phyloP scores from a whole-genome alignment of 2,797 vertebrate genomes.

The Prunella strophiata region DNA sequence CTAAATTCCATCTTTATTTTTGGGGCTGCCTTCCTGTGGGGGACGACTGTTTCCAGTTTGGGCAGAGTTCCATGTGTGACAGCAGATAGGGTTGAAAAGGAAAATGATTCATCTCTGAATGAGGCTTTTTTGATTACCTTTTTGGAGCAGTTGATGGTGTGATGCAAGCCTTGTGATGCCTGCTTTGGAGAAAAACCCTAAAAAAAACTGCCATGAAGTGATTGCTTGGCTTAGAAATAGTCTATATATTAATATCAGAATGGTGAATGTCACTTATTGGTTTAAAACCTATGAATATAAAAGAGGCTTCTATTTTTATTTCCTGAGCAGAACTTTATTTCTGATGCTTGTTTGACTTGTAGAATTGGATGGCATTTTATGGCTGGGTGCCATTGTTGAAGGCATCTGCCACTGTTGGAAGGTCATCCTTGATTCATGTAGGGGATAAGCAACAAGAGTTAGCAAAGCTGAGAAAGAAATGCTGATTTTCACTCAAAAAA shows the following conservation, averaged over 20 bases:
- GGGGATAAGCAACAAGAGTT: neutral
- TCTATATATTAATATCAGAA: neutral
- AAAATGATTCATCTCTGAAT: neutral
- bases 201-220: neutral
- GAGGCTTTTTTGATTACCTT: neutral
- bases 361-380: constrained; percentile 8
- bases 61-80: neutral
- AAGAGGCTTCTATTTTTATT: neutral
- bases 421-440: neutral
- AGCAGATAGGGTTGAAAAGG: neutral
- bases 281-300: neutral
- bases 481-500: neutral
- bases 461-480: constrained; percentile 15
- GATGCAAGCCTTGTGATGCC: neutral
- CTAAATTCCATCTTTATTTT: neutral
- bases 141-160: neutral
- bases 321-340: neutral
- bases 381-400: neutral
- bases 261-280: neutral
- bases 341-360: neutral
- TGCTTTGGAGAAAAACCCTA: neutral
- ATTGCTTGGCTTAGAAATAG: neutral
- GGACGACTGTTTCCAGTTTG: neutral
- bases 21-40: neutral
- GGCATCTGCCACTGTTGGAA: neutral